These are phyloP conservation scores for Ameiurus melas DNA, from an alignment of 2,113 vertebrate species.

Conservation along the genomic window DNA sequence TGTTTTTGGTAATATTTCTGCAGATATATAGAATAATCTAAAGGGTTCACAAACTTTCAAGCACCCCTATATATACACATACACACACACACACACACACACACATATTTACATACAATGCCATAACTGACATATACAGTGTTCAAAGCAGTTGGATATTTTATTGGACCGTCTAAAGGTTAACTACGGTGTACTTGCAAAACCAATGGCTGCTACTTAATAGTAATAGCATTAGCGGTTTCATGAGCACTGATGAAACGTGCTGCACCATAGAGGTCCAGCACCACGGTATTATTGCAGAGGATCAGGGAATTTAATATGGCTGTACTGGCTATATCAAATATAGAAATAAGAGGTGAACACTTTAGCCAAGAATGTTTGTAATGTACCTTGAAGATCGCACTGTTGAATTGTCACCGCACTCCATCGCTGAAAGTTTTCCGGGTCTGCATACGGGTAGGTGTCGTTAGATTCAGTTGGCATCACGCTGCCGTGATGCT, in stretches of 20 bases:
- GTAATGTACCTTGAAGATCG: slow-evolving; percentile 62
- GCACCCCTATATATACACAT: too few species aligned
- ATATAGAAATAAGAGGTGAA: background rate
- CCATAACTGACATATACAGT: too few species aligned
- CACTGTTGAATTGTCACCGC: slow-evolving; percentile 65
- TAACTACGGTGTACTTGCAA: background rate
- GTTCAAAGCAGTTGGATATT: background rate
- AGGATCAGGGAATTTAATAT: too few species aligned
- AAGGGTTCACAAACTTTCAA: too few species aligned
- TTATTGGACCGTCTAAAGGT: background rate
- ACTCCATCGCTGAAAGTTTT: slow-evolving; percentile 70
- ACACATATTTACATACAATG: too few species aligned
- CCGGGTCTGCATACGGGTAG: slow-evolving; percentile 52
- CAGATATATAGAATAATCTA: too few species aligned
- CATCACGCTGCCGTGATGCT: slow-evolving; percentile 35
- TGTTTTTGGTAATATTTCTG: too few species aligned
- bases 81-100: too few species aligned
- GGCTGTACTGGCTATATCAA: background rate
- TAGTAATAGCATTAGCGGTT: background rate
- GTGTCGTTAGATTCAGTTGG: background rate
- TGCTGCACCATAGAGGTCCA: background rate
- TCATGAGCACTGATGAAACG: background rate
- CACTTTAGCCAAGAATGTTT: background rate
- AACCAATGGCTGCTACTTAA: background rate
- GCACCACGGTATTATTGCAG: background rate